Conservation (phyloP, 2,113 vertebrate species). For the Calonectris borealis region DNA sequence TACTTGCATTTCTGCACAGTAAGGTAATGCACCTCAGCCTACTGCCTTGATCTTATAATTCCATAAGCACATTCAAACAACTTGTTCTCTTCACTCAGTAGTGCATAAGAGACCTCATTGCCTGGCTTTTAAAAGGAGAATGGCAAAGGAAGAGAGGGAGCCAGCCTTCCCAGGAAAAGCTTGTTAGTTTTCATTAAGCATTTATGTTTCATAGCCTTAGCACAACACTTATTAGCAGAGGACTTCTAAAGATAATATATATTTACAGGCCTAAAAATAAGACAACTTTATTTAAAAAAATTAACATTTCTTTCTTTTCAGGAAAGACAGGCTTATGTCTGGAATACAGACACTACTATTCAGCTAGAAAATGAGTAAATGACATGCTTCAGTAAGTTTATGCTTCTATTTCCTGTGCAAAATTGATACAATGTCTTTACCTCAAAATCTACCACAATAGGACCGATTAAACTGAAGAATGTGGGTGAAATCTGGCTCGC, state of each 20-base stretch:
- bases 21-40: not conserved
- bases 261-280: not conserved
- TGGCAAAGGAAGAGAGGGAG: not conserved
- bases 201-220: not conserved
- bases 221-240: not conserved
- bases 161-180: not conserved
- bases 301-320: not conserved
- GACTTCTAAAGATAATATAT: not conserved
- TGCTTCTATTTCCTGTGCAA: not conserved
- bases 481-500: conserved; percentile 1
- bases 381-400: not conserved
- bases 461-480: not conserved
- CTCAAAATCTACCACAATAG: not conserved
- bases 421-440: not conserved
- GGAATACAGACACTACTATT: not conserved
- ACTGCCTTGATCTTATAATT: not conserved
- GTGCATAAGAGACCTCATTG: not conserved
- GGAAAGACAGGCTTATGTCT: not conserved
- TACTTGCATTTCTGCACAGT: not conserved
- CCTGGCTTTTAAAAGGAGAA: not conserved
- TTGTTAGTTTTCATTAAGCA: not conserved
- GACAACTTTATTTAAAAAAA: not conserved
- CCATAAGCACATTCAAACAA: not conserved
- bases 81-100: not conserved
- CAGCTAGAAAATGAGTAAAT: not conserved